Percentiles rank a stretch among this genome's conserved stretches.
Conservation (phyloP, 2,113 vertebrate genomes). For the Mirounga angustirostris region DNA sequence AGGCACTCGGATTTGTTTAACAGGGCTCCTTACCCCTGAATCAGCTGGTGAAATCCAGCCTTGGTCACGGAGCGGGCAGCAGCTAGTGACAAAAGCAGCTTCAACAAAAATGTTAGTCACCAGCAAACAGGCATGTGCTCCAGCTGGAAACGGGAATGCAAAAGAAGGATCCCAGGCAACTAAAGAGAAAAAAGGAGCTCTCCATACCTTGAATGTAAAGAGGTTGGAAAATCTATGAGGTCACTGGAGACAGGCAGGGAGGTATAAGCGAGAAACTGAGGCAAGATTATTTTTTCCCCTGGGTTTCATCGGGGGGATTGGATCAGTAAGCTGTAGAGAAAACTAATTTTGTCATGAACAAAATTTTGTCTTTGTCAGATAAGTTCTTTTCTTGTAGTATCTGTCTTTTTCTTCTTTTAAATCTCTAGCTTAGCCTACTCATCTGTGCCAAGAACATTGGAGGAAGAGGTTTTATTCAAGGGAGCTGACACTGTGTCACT, state of each 20-base stretch:
- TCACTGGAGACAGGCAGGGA: background rate
- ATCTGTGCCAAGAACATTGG: background rate
- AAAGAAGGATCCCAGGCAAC: background rate
- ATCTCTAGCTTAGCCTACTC: background rate
- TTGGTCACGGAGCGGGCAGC: background rate
- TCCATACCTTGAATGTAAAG: background rate
- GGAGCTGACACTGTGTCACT: background rate
- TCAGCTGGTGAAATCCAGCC: background rate
- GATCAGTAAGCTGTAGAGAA: background rate
- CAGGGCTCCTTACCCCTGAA: too few species aligned
- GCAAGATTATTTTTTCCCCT: background rate
- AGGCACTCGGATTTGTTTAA: too few species aligned
- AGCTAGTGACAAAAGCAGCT: background rate
- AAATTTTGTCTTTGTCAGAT: background rate
- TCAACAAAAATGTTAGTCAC: background rate
- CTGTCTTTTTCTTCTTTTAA: background rate
- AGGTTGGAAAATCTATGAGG: background rate
- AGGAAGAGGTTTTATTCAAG: constrained; percentile 5
- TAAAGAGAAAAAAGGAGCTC: background rate
- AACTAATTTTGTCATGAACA: background rate
- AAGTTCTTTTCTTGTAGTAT: background rate
- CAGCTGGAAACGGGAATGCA: background rate
- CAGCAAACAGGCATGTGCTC: background rate
- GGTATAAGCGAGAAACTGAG: background rate
- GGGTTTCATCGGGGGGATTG: background rate